Conservation (phyloP, 2,113 vertebrate genomes). For the Perca schrenkii region DNA sequence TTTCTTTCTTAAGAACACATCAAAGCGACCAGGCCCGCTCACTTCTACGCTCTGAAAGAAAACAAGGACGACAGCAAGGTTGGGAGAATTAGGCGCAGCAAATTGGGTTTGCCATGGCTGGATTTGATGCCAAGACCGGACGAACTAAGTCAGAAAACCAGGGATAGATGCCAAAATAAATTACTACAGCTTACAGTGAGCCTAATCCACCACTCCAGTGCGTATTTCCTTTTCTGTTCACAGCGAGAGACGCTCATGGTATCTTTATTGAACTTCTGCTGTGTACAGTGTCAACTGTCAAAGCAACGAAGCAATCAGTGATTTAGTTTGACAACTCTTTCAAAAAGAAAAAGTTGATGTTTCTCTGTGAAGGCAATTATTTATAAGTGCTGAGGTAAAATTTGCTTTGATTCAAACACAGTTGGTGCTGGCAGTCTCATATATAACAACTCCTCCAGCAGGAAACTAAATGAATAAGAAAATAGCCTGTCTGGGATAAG, state of each 20-base stretch:
- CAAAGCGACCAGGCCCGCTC: slow-evolving; percentile 67
- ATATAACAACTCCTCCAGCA: background rate
- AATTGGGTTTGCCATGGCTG: slow-evolving; percentile 71
- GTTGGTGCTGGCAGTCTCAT: background rate
- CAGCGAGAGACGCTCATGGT: slow-evolving; percentile 25
- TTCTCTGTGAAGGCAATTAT: slow-evolving; percentile 2
- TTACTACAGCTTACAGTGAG: slow-evolving; percentile 73
- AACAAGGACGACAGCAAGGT: slow-evolving; percentile 64
- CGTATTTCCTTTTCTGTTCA: slow-evolving; percentile 53
- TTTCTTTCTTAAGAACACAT: slow-evolving; percentile 80
- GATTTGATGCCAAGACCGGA: slow-evolving; percentile 72
- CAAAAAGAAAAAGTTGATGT: slow-evolving; percentile 28
- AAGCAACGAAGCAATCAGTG: slow-evolving; percentile 13
- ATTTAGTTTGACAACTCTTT: slow-evolving; percentile 12
- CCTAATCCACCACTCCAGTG: slow-evolving; percentile 67
- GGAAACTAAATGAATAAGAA: background rate
- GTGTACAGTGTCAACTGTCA: slow-evolving; percentile 49
- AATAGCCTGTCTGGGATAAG: background rate
- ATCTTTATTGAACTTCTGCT: slow-evolving; percentile 56
- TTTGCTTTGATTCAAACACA: slow-evolving; percentile 20
- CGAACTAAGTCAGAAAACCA: slow-evolving; percentile 72
- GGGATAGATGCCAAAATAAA: slow-evolving; percentile 81
- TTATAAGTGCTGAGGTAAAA: slow-evolving; percentile 14
- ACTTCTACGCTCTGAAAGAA: slow-evolving; percentile 61
- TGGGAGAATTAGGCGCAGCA: slow-evolving; percentile 57